Conservation (phyloP, 2,113 vertebrate genomes). For the Acanthochromis polyacanthus region DNA sequence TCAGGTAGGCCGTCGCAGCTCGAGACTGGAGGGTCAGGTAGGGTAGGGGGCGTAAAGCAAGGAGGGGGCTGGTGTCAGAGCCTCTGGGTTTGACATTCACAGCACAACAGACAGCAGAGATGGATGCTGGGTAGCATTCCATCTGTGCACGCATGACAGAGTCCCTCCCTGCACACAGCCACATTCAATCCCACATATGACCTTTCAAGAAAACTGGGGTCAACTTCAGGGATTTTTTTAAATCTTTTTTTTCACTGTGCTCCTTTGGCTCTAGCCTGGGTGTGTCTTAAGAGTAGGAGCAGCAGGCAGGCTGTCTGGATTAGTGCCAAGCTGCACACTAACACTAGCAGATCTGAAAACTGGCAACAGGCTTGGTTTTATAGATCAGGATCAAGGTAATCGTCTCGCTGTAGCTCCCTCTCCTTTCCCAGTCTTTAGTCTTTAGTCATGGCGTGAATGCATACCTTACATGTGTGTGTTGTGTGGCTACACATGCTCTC, state of each 20-base stretch:
- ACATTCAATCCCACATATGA: slow-evolving; percentile 68
- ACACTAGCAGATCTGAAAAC: slow-evolving; percentile 52
- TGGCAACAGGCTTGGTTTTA: slow-evolving; percentile 52
- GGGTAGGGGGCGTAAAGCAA: slow-evolving; percentile 48
- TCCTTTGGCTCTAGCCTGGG: slow-evolving; percentile 36
- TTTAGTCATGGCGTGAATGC: slow-evolving; percentile 33
- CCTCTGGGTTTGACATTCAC: slow-evolving; percentile 84
- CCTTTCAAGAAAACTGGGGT: slow-evolving; percentile 74
- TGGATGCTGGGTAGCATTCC: slow-evolving; percentile 74
- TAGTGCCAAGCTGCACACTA: slow-evolving; percentile 55
- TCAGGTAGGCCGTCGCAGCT: slow-evolving; percentile 73
- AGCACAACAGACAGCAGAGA: slow-evolving; percentile 78
- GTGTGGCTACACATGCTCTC: slow-evolving; percentile 9
- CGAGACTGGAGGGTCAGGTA: slow-evolving; percentile 67
- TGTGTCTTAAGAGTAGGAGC: slow-evolving; percentile 30
- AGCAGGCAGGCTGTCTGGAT: slow-evolving; percentile 53
- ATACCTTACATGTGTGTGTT: not conserved
- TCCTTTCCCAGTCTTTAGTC: slow-evolving; percentile 42
- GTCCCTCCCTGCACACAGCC: slow-evolving; percentile 47
- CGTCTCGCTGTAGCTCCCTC: slow-evolving; percentile 19
- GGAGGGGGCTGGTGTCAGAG: slow-evolving; percentile 53
- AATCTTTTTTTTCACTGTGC: not conserved
- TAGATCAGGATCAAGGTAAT: slow-evolving; percentile 67
- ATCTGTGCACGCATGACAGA: slow-evolving; percentile 69
- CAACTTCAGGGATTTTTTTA: slow-evolving; percentile 53